These are phyloP conservation scores for Cebidichthys violaceus DNA, from an alignment of 2,113 vertebrate species.

Conservation along the genomic window DNA sequence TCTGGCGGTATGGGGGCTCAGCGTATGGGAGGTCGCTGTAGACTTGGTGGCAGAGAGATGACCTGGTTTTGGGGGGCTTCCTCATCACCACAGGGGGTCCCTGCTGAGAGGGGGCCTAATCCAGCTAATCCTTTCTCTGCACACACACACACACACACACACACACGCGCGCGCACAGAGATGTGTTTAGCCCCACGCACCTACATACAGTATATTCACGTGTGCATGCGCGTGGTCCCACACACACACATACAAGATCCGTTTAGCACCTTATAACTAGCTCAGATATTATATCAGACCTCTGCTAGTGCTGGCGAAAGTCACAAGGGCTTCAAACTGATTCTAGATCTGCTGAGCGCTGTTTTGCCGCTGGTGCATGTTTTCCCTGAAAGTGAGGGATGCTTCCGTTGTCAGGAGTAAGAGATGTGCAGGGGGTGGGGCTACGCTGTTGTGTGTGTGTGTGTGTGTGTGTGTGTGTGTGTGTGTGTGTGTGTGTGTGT, in stretches of 20 bases:
- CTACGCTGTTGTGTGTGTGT: slow-evolving; percentile 33
- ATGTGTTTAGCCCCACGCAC: slow-evolving; percentile 43
- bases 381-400: slow-evolving; percentile 57
- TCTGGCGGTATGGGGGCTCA: slow-evolving; percentile 2
- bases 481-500: slow-evolving; percentile 27
- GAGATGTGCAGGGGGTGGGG: slow-evolving; percentile 63
- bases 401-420: slow-evolving; percentile 67
- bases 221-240: neutral
- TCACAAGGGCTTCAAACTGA: neutral
- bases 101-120: slow-evolving; percentile 80
- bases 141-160: slow-evolving; percentile 62
- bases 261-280: neutral
- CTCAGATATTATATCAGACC: neutral
- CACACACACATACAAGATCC: neutral
- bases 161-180: slow-evolving; percentile 54
- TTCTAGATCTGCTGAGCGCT: neutral
- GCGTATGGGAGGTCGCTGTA: slow-evolving; percentile 67
- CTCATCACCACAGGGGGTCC: slow-evolving; percentile 79
- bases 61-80: slow-evolving; percentile 79
- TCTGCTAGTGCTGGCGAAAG: neutral
- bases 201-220: slow-evolving; percentile 25
- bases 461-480: slow-evolving; percentile 46
- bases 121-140: slow-evolving; percentile 83
- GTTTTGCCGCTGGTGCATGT: slow-evolving; percentile 21
- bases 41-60: slow-evolving; percentile 67